A percentile compares a stretch with the other conserved stretches of the same genome.
These are phyloP conservation scores for Neelides folsomi DNA, from an alignment of 2,888 invertebrate genomes.

Conservation along the genomic window DNA sequence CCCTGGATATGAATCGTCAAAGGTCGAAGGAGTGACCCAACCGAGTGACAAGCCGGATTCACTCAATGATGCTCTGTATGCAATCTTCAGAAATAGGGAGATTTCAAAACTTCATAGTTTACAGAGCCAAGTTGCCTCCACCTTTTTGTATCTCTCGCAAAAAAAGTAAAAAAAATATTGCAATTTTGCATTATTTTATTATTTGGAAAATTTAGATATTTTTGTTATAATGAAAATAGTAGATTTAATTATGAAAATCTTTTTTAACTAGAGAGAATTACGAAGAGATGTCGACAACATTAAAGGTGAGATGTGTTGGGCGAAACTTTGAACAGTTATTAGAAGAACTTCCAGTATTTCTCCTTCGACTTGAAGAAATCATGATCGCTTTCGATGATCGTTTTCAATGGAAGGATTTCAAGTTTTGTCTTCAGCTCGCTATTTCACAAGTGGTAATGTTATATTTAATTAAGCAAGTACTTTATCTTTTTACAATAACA, in stretches of 20 bases:
- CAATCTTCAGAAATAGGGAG: constrained; percentile 45
- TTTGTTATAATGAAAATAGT: not conserved
- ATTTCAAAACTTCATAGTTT: constrained; percentile 45
- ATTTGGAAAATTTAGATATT: not conserved
- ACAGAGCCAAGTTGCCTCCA: constrained; percentile 45
- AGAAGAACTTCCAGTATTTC: constrained; percentile 50
- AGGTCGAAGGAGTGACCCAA: too few species aligned
- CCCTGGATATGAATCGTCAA: too few species aligned
- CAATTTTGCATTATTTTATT: not conserved
- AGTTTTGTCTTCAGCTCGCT: constrained; percentile 49
- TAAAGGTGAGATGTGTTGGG: constrained; percentile 48
- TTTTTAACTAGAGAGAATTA: constrained; percentile 44
- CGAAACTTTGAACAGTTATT: constrained; percentile 50
- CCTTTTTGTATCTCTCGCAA: constrained; percentile 43
- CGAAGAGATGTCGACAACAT: constrained; percentile 47
- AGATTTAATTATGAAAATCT: not conserved
- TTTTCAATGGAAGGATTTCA: constrained; percentile 49
- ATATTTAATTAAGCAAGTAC: too few species aligned
- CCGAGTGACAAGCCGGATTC: constrained; percentile 5
- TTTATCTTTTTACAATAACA: too few species aligned
- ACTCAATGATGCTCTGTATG: constrained; percentile 30
- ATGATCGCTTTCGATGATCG: constrained; percentile 50
- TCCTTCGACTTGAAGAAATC: constrained; percentile 49
- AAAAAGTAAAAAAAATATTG: constrained; percentile 43
- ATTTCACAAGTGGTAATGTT: constrained; percentile 56